Conservation (phyloP, 64 coral and sea anemone genomes). For the Anthopleura sola region DNA sequence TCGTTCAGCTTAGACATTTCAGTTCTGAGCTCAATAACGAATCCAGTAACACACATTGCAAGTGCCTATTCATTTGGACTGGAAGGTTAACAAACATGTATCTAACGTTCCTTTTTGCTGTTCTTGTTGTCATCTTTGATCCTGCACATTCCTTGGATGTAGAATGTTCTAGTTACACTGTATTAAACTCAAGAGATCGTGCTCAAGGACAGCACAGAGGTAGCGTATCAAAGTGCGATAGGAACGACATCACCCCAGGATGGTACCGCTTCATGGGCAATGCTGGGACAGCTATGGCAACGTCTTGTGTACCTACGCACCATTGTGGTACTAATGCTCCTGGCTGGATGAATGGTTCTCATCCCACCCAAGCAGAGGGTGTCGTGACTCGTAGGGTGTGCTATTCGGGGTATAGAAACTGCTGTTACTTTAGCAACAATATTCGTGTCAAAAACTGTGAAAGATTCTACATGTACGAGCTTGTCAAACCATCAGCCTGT, state of each 20-base stretch:
- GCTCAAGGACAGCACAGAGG: conserved; percentile 33
- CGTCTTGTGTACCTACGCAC: conserved; percentile 8
- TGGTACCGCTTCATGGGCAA: conserved; percentile 70
- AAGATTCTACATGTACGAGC: conserved; percentile 58
- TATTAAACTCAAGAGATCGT: conserved; percentile 18
- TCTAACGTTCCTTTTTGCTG: neutral
- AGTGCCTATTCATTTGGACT: no score
- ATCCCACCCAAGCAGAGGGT: conserved; percentile 25
- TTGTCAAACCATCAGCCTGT: conserved; percentile 20
- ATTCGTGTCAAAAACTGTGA: conserved; percentile 61
- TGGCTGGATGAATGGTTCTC: conserved; percentile 52
- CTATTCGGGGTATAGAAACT: conserved; percentile 62
- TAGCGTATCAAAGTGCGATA: conserved; percentile 23
- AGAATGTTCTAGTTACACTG: conserved; percentile 30
- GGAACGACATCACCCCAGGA: conserved; percentile 1
- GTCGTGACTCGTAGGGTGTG: conserved; percentile 51
- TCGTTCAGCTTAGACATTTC: no score
- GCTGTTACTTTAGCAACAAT: conserved; percentile 27
- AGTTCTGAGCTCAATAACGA: no score
- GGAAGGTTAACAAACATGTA: no score
- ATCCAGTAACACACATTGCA: no score
- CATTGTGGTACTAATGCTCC: conserved; percentile 48
- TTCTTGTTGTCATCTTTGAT: neutral
- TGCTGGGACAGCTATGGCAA: conserved; percentile 45
- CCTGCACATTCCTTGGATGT: neutral